Evolutionary conservation across 2,888 invertebrate species (phyloP).

Genomic region (Ormyrus thymus): DNA sequence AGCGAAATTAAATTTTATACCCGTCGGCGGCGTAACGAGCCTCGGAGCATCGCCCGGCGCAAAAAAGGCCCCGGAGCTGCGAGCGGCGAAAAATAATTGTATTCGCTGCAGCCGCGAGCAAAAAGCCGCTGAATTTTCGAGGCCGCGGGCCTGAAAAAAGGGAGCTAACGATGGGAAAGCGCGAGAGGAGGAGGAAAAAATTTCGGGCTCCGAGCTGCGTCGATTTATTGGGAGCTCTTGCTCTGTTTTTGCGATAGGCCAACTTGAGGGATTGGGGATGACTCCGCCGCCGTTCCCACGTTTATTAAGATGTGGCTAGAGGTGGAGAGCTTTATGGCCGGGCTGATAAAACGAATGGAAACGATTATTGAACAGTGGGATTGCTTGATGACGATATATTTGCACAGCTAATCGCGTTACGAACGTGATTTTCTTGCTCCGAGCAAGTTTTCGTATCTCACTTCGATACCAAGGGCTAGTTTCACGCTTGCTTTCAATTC

Average conservation of each 20-base stretch:
- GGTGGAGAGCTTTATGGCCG: not conserved
- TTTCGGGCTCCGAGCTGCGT: not conserved
- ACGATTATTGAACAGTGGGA: no score
- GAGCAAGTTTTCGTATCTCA: no score
- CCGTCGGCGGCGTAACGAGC: conserved; percentile 59
- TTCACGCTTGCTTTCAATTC: no score
- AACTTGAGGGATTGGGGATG: conserved; percentile 16
- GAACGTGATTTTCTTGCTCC: no score
- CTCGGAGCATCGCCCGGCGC: not conserved
- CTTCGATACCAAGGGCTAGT: no score
- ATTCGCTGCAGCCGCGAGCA: conserved; percentile 52
- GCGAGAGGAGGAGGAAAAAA: not conserved
- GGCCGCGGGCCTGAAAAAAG: conserved; percentile 14
- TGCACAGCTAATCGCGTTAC: no score
- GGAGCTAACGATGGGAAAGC: not conserved
- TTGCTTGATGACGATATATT: no score
- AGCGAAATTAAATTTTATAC: conserved; percentile 66
- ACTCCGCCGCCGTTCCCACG: conserved; percentile 27
- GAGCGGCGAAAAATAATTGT: conserved; percentile 40
- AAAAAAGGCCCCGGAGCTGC: conserved; percentile 11
- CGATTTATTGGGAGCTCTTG: not conserved
- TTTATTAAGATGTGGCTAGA: conserved; percentile 14
- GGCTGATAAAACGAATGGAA: no score
- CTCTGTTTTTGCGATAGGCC: not conserved
- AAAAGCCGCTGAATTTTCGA: conserved; percentile 47